Evolutionary conservation across 1,140 invertebrate species (phyloP).

Genomic region (Scylla paramamosain): DNA sequence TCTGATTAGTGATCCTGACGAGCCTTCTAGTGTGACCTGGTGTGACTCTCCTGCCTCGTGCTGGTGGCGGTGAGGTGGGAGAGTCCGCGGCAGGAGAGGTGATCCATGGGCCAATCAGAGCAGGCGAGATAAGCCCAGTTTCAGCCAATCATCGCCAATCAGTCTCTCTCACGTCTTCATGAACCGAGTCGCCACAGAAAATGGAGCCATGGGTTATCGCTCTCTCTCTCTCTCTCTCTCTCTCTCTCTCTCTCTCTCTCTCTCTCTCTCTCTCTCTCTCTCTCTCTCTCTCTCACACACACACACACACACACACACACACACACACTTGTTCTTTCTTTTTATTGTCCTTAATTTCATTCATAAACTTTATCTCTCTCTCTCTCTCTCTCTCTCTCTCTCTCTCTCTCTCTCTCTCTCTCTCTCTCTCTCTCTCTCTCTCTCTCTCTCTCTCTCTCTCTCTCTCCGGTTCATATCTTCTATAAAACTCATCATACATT

Average conservation of each 20-base stretch:
- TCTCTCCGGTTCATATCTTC: too few relatives aligned
- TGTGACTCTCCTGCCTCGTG: too few relatives aligned
- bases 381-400: background rate
- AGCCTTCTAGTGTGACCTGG: too few relatives aligned
- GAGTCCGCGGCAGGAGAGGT: background rate
- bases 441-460: conserved; percentile 6
- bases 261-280: conserved; percentile 35
- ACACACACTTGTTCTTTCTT: too few relatives aligned
- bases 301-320: too few relatives aligned
- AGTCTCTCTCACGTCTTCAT: background rate
- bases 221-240: conserved; percentile 31
- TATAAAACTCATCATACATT: too few relatives aligned
- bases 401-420: background rate
- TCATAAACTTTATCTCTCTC: background rate
- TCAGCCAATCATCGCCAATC: background rate
- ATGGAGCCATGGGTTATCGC: background rate
- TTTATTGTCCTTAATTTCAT: too few relatives aligned
- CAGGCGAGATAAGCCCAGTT: background rate
- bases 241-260: conserved; percentile 40
- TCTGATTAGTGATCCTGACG: too few relatives aligned
- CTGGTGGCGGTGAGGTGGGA: too few relatives aligned
- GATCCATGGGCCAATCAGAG: background rate
- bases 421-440: background rate
- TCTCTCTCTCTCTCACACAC: conserved; percentile 14
- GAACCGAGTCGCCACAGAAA: too few relatives aligned